Evolutionary conservation across 1,140 invertebrate species (phyloP).

Genomic region (Nasonia vitripennis): DNA sequence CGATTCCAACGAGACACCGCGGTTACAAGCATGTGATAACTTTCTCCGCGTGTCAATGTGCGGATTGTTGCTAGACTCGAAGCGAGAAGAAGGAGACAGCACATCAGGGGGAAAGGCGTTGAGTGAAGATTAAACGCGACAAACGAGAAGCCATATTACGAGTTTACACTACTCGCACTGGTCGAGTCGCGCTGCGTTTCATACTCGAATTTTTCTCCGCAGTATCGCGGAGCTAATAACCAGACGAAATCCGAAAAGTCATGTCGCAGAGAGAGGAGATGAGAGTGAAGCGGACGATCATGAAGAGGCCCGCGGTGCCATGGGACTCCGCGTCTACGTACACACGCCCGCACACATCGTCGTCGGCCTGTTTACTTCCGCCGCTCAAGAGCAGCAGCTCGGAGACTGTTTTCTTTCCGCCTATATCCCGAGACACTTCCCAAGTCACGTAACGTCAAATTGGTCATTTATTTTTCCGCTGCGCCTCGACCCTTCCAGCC

Average conservation of each 20-base stretch:
- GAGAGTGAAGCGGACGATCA: not conserved
- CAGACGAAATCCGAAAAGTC: not conserved
- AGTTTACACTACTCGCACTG: too few relatives aligned
- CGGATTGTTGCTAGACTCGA: slow-evolving; percentile 36
- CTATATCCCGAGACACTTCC: slow-evolving; percentile 49
- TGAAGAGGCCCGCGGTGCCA: slow-evolving; percentile 25
- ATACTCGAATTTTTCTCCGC: not conserved
- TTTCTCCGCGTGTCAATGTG: slow-evolving; percentile 38
- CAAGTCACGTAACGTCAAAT: slow-evolving; percentile 62
- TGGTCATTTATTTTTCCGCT: slow-evolving; percentile 61
- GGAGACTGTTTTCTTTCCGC: slow-evolving; percentile 31
- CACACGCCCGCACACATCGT: not conserved
- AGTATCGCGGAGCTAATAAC: too few relatives aligned
- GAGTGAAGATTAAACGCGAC: too few relatives aligned
- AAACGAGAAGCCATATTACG: not conserved
- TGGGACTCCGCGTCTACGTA: not conserved
- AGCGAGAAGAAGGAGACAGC: not conserved
- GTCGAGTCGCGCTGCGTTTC: not conserved
- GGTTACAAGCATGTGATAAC: slow-evolving; percentile 42
- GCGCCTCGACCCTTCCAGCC: slow-evolving; percentile 8
- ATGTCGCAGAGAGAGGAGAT: not conserved
- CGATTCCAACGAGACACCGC: not conserved
- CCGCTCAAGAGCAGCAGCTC: not conserved
- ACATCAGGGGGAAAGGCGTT: not conserved
- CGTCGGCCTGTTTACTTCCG: not conserved